Evolutionary conservation across 2,113 vertebrate species (phyloP), one percentile per base, ranked within the genome.

Genomic region (Rhabdomys dilectus): DNA sequence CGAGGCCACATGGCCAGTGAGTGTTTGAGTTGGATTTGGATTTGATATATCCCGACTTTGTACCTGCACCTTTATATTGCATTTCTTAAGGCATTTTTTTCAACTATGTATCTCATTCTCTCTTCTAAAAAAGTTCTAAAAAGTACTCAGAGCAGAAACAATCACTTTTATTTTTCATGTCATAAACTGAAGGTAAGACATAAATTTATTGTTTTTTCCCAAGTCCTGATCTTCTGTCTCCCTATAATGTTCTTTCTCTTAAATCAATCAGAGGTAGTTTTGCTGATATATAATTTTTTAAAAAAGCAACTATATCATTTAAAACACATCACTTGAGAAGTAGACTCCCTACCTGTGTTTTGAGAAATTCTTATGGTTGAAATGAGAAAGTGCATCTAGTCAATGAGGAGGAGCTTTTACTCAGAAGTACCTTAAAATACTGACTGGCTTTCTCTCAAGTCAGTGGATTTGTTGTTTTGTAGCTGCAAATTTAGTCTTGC

Each of bases 251-350:
- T 58, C 73, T 56, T 48, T 56, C 24, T 96, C 36, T 96, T 90
- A 92, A 92, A 58, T 91, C 64, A 91, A 24, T 12, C 39, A 82
- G n/a, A 88, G 68, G 88, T 75, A 84, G 76, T 90, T 93, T 93
- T 16, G 75, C 64, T 77, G 66, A 89, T 82, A 85, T 51, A 51
- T 34, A 19, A 80, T 80, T 51, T 7, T 7, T 7, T 11, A 51
- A 51, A 51, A 51, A 70, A 89, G 70, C 64, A 13, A 89, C 58
- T 4, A 70, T 22, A 42, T 95, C 60, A 78, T 68, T 93, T 87
- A 89, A 34, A 94, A 42, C 12, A 51, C n/a, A 78, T 36, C 39
- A n/a, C 24, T 84, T 93, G 56, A 45, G 80, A 94, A 87, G 13
- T 34, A 68, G 48, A 15, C n/a, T 84, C 21, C 85, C 34, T 75